phyloP scores from a whole-genome alignment of 2,113 vertebrate species.

The Procapra przewalskii region DNA sequence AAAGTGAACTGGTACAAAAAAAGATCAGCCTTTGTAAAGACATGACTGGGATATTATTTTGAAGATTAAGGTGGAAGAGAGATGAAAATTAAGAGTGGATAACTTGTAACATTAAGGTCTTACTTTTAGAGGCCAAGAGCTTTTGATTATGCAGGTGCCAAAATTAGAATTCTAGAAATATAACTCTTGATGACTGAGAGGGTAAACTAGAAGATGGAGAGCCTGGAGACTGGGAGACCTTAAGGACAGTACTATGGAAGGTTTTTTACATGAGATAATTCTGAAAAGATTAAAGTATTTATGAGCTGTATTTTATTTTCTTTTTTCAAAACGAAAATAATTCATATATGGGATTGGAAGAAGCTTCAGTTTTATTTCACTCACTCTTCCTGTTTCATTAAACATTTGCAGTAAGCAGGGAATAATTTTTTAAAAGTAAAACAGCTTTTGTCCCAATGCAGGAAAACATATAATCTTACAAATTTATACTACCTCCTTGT shows the following conservation, averaged over 20 bases:
- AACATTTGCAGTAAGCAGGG: not conserved
- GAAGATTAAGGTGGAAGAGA: not conserved
- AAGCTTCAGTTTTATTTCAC: not conserved
- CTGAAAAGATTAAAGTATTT: not conserved
- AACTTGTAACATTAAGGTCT: not conserved
- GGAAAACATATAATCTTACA: not conserved
- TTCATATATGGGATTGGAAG: not conserved
- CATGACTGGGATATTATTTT: not conserved
- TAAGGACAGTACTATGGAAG: not conserved
- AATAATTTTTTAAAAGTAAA: not conserved
- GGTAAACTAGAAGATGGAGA: not conserved
- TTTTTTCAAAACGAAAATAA: slow-evolving; percentile 30
- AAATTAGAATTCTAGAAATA: not conserved
- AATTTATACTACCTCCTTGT: not conserved
- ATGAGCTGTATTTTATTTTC: not conserved
- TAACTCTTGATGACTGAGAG: not conserved
- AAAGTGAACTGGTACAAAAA: not conserved
- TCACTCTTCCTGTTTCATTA: slow-evolving; percentile 1
- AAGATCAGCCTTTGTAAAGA: not conserved
- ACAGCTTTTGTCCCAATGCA: not conserved
- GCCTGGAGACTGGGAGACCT: not conserved
- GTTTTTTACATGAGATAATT: not conserved
- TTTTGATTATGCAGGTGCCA: not conserved
- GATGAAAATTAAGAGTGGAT: not conserved
- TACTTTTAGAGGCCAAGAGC: not conserved